Conservation (phyloP, 2,888 invertebrate genomes). For the Ptychoptera contaminata region DNA sequence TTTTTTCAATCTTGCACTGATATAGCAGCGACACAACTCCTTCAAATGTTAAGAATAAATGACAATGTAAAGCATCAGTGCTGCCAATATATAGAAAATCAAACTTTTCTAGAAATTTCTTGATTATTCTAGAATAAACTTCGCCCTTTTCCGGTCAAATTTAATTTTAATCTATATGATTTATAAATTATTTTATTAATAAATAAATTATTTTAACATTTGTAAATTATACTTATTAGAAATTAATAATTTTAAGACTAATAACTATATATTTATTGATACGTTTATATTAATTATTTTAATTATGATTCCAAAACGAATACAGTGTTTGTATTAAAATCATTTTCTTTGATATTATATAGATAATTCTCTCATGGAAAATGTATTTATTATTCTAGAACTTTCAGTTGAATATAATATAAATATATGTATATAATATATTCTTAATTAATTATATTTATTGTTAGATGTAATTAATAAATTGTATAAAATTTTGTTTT, state of each 20-base stretch:
- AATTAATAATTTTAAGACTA: too few species aligned
- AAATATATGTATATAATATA: too few species aligned
- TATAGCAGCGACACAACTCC: background rate
- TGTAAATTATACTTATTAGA: too few species aligned
- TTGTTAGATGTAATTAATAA: too few species aligned
- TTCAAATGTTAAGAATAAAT: background rate
- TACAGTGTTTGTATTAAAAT: background rate
- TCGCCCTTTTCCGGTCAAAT: background rate
- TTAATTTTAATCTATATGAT: background rate
- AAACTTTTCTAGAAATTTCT: slow-evolving; percentile 2
- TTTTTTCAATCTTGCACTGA: too few species aligned
- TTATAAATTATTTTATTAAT: background rate
- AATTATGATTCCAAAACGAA: too few species aligned
- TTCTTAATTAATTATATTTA: too few species aligned
- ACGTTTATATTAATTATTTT: too few species aligned
- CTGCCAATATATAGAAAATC: background rate
- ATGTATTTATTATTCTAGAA: too few species aligned
- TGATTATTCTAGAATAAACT: slow-evolving; percentile 4
- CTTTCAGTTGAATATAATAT: too few species aligned
- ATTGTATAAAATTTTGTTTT: too few species aligned
- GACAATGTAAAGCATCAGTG: background rate
- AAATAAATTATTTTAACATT: background rate
- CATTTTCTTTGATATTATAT: background rate
- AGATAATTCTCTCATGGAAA: background rate
- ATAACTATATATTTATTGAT: too few species aligned